Conservation (phyloP, 2,797 vertebrate species). For the Malurus leucopterus region DNA sequence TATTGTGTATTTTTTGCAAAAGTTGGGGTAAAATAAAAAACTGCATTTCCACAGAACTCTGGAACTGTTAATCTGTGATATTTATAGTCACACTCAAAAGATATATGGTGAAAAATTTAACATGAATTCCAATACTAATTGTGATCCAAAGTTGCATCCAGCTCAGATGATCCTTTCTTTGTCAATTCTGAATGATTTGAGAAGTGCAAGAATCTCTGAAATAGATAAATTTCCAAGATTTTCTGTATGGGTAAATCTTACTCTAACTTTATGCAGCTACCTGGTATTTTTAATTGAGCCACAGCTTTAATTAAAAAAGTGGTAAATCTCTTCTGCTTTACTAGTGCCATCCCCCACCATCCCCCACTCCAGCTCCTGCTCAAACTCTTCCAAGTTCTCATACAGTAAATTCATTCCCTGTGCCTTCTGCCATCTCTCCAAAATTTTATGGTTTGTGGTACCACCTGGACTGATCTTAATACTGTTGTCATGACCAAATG, state of each 20-base stretch:
- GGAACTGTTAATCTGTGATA: neutral
- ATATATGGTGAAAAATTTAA: neutral
- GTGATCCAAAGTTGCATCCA: neutral
- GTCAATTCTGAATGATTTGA: neutral
- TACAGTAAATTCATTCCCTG: neutral
- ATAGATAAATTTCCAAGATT: neutral
- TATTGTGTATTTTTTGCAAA: neutral
- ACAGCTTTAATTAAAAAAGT: neutral
- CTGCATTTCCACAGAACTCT: neutral
- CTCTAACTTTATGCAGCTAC: neutral
- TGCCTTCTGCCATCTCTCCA: neutral
- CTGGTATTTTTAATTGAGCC: neutral
- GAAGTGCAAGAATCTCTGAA: neutral
- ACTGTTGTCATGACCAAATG: neutral
- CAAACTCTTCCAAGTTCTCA: neutral
- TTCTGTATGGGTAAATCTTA: neutral
- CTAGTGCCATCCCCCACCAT: accelerated
- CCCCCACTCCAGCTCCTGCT: neutral
- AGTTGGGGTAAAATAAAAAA: neutral
- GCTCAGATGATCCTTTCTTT: neutral
- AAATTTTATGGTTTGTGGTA: accelerated
- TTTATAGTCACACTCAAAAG: neutral
- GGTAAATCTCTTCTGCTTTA: neutral
- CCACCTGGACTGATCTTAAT: neutral
- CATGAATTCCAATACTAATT: neutral